phyloP scores from a whole-genome alignment of 2,113 vertebrate genomes.

The Onychostoma macrolepis region DNA sequence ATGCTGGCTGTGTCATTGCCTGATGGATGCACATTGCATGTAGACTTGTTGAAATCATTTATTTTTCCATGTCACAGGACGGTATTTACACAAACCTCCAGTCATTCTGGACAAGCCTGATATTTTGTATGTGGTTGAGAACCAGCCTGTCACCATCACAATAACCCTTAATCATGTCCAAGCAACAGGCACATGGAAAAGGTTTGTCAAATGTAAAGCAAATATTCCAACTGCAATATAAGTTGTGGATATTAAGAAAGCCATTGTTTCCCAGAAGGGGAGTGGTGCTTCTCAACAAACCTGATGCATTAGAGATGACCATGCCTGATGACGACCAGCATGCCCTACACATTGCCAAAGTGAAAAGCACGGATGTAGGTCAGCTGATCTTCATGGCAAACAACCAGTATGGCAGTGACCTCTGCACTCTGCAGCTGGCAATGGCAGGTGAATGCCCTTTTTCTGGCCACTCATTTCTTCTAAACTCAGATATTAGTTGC shows the following conservation, averaged over 20 bases:
- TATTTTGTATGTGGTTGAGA: conserved; percentile 85
- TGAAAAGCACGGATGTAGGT: conserved; percentile 78
- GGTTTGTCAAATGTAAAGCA: conserved; percentile 66
- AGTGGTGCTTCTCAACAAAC: conserved; percentile 73
- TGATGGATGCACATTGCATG: neutral
- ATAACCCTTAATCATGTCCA: conserved; percentile 92
- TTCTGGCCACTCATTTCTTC: neutral
- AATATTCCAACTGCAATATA: neutral
- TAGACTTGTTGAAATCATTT: neutral
- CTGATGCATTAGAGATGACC: conserved; percentile 79
- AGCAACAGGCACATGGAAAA: conserved; percentile 87
- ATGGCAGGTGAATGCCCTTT: conserved; percentile 80
- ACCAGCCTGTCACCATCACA: conserved; percentile 81
- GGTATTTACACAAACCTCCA: conserved; percentile 83
- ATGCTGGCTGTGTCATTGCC: neutral
- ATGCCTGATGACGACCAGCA: conserved; percentile 92
- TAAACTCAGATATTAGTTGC: no score
- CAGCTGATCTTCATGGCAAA: conserved; percentile 83
- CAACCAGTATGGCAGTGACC: conserved; percentile 87
- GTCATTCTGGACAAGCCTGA: conserved; percentile 89
- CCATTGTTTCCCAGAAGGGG: conserved; percentile 72
- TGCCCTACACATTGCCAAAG: conserved; percentile 78
- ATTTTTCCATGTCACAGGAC: conserved; percentile 72
- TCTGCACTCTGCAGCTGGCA: conserved; percentile 81
- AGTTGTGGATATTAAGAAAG: neutral